Percentiles rank a stretch among this genome's conserved stretches.
Evolutionary conservation across 2,797 vertebrate genomes (phyloP).

Genomic region (Falco biarmicus): DNA sequence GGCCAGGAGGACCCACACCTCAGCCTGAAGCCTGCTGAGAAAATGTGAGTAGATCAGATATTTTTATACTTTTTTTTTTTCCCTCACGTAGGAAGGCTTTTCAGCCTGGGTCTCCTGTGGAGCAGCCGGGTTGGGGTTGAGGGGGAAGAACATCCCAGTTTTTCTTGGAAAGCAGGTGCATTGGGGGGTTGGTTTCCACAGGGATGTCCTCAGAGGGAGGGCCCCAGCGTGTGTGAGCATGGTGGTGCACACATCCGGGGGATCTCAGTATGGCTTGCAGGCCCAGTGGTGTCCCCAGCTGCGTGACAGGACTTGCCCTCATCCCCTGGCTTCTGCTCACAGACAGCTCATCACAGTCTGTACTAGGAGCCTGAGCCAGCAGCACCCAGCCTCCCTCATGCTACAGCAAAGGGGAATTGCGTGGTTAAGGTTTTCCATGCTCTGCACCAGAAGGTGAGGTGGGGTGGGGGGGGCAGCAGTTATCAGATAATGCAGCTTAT

Average conservation of each 20-base stretch:
- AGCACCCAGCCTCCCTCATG: rapidly evolving
- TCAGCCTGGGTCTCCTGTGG: rapidly evolving
- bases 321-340: not conserved
- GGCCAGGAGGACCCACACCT: rapidly evolving
- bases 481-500: rapidly evolving
- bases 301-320: not conserved
- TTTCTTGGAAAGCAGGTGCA: rapidly evolving
- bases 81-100: rapidly evolving
- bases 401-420: rapidly evolving
- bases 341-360: rapidly evolving
- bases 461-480: rapidly evolving
- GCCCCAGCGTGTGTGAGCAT: rapidly evolving
- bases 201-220: too few relatives aligned
- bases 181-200: not conserved
- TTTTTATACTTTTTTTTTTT: not conserved
- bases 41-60: not conserved
- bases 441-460: not conserved
- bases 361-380: not conserved
- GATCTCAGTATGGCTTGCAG: rapidly evolving
- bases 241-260: rapidly evolving
- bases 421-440: rapidly evolving
- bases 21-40: not conserved
- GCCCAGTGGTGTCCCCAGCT: rapidly evolving
- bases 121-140: not conserved
- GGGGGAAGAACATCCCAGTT: rapidly evolving